These are phyloP conservation scores for Ammospiza caudacuta DNA, from an alignment of 2,113 vertebrate species.

Conservation along the genomic window DNA sequence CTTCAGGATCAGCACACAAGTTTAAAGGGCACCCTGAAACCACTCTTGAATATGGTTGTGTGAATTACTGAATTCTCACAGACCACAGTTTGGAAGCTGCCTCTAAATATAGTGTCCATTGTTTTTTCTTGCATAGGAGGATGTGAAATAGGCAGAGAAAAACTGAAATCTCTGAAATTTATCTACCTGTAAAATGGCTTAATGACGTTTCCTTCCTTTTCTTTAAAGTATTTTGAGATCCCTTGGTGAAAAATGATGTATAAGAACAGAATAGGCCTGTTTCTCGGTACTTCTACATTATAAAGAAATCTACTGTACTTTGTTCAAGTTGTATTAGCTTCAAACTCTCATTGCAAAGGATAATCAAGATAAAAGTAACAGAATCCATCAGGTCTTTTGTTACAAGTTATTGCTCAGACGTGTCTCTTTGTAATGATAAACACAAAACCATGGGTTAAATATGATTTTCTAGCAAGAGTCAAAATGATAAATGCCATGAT, in stretches of 20 bases:
- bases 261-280: neutral
- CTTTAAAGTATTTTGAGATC: neutral
- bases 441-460: neutral
- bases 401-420: neutral
- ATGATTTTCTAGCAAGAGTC: neutral
- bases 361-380: neutral
- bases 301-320: neutral
- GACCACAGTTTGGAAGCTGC: neutral
- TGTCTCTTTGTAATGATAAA: neutral
- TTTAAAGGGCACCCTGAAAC: neutral
- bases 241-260: neutral
- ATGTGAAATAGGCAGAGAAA: slow-evolving; percentile 53
- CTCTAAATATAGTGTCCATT: slow-evolving; percentile 49
- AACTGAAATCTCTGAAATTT: slow-evolving; percentile 27
- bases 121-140: slow-evolving; percentile 31
- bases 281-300: neutral
- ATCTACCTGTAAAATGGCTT: slow-evolving; percentile 38
- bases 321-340: neutral
- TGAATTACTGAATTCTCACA: slow-evolving; percentile 1
- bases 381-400: neutral
- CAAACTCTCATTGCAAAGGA: neutral
- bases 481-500: neutral
- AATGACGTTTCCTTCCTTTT: slow-evolving; percentile 46
- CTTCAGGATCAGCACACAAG: neutral
- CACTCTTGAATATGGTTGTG: neutral